These are phyloP conservation scores for Dipodomys merriami DNA, from an alignment of 2,113 vertebrate genomes.

Conservation along the genomic window DNA sequence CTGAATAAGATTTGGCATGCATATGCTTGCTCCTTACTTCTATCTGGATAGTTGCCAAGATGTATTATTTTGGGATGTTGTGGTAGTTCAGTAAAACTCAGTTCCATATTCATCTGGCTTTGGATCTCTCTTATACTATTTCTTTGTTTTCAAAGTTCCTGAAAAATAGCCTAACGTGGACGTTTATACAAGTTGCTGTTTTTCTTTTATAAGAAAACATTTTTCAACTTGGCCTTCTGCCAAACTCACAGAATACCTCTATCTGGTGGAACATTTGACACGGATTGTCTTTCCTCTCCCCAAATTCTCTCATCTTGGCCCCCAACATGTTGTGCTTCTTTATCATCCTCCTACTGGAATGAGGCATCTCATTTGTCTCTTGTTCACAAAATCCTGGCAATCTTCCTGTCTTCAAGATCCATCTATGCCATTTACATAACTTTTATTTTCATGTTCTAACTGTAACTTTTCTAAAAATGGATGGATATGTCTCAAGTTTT, in stretches of 20 bases:
- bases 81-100: background rate
- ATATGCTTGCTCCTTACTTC: conserved; percentile 4
- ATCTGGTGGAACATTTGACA: background rate
- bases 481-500: background rate
- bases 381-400: background rate
- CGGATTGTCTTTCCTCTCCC: conserved; percentile 9
- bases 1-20: background rate
- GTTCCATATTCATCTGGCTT: background rate
- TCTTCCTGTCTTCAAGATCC: background rate
- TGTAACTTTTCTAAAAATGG: background rate
- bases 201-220: background rate
- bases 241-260: background rate
- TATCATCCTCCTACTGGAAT: background rate
- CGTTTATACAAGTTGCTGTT: background rate
- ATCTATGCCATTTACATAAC: background rate
- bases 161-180: background rate
- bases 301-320: background rate
- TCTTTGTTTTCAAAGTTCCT: background rate
- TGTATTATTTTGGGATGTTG: conserved; percentile 25
- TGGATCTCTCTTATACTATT: background rate
- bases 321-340: background rate
- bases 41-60: conserved; percentile 7
- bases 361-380: background rate
- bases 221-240: background rate
- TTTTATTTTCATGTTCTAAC: background rate